Evolutionary conservation across 2,888 invertebrate species (phyloP), one percentile per base, ranked within the genome.

Genomic region (Agrochola lychnidis): DNA sequence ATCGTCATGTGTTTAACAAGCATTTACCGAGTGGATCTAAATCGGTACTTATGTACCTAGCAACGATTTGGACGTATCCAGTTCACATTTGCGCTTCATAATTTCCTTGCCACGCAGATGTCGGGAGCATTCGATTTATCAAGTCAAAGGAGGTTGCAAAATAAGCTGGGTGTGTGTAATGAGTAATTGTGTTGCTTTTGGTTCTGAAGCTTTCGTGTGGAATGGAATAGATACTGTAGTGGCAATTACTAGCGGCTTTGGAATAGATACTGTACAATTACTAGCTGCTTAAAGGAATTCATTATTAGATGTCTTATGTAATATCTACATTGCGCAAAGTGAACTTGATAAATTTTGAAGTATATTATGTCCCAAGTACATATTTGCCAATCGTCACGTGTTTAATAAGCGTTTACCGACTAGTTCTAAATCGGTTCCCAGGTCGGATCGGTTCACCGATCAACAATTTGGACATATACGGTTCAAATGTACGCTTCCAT

Each of bases 91-190:
- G 30, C 77, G 76, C 72, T 78, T 82, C 74, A 85, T 86, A 81
- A 87, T 84, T 87, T 71, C 68, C 72, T 81, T 80, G 71, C 79
- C 76, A 72, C 63, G 70, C 53, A 79, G 67, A 76, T 85, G 78
- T 85, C 80, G 75, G 78, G 69, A 85, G 73, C 82, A 83, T 78
- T 79, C 83, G 76, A 83, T 77, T 87, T 76, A 80, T 78, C 45
- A 79, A 81, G 73, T 70, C 72, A 83, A 75, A 76, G 77, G 62
- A 64, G 75, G 63, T 73, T 79, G 64, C 67, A 64, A 73, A 76
- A 70, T 68, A 76, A 76, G 45, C 57, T 3, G 10, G 56, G 30
- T 53, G 73, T 68, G 53, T n/a, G 69, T 19, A 48, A 48, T 4
- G 56, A 63, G 59, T 67, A 63, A 75, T 81, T 62, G 62, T 68